Conservation (phyloP, 1,140 invertebrate genomes). For the Nymphalis io region DNA sequence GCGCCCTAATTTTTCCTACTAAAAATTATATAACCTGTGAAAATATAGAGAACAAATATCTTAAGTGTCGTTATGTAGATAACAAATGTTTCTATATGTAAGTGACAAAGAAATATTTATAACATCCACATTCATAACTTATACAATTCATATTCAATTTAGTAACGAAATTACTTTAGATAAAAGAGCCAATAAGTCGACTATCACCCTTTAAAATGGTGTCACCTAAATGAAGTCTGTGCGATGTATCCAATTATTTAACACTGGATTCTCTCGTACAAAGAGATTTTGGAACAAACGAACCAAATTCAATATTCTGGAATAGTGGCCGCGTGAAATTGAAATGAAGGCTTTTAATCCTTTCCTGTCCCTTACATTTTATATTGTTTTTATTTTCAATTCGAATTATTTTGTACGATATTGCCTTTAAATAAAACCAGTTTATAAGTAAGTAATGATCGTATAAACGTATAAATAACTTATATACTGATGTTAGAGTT, state of each 20-base stretch:
- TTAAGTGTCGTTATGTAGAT: neutral
- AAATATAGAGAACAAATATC: neutral
- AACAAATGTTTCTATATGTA: neutral
- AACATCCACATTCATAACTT: too few species aligned
- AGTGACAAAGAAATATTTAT: too few species aligned
- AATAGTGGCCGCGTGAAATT: constrained; percentile 31
- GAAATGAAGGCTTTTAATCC: constrained; percentile 34
- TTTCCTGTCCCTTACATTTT: constrained; percentile 15
- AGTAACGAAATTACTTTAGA: neutral
- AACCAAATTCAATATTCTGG: constrained; percentile 41
- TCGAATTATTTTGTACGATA: too few species aligned
- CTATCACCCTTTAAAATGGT: constrained; percentile 5
- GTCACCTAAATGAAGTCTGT: constrained; percentile 20
- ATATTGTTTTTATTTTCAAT: neutral
- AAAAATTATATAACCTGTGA: constrained; percentile 52
- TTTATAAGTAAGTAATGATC: too few species aligned
- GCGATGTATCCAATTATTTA: constrained; percentile 31
- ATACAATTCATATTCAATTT: too few species aligned
- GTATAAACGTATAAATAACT: too few species aligned
- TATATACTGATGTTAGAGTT: too few species aligned
- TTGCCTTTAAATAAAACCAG: too few species aligned
- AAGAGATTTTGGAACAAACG: constrained; percentile 39
- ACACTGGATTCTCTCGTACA: constrained; percentile 28
- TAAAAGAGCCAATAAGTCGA: constrained; percentile 6
- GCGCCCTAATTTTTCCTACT: constrained; percentile 63